Conservation (phyloP, 92 coral and sea anemone genomes). For the Isaurus tuberculatus region DNA sequence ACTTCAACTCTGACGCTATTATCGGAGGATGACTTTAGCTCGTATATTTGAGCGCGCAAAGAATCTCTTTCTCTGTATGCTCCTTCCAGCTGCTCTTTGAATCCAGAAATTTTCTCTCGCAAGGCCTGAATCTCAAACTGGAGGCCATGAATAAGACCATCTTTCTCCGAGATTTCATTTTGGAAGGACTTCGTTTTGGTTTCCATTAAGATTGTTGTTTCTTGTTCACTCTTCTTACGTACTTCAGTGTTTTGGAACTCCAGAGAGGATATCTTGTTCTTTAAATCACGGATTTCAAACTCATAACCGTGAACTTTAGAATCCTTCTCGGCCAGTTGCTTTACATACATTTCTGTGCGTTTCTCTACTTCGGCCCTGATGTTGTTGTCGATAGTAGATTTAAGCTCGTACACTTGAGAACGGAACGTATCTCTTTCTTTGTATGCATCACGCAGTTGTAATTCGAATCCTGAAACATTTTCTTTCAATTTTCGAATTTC, state of each 20-base stretch:
- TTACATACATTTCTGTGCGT: conserved; percentile 33
- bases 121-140: conserved; percentile 26
- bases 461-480: conserved; percentile 24
- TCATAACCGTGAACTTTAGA: conserved; percentile 9
- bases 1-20: conserved; percentile 40
- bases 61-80: conserved; percentile 58
- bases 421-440: conserved; percentile 51
- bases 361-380: conserved; percentile 27
- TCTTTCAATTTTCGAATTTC: conserved; percentile 2
- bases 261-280: conserved; percentile 47
- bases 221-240: conserved; percentile 42
- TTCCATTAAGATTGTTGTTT: conserved; percentile 50
- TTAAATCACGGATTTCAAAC: conserved; percentile 22
- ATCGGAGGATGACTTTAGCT: conserved; percentile 30
- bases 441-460: conserved; percentile 34
- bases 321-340: conserved; percentile 38
- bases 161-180: conserved; percentile 48
- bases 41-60: conserved; percentile 50
- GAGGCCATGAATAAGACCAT: conserved; percentile 35
- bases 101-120: conserved; percentile 23
- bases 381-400: conserved; percentile 18
- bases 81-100: conserved; percentile 49
- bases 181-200: conserved; percentile 56
- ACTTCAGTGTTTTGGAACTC: conserved; percentile 34
- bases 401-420: conserved; percentile 41